Evolutionary conservation across 2,888 invertebrate genomes (phyloP).

Genomic region (Kuschelorhynchus macadamiae): DNA sequence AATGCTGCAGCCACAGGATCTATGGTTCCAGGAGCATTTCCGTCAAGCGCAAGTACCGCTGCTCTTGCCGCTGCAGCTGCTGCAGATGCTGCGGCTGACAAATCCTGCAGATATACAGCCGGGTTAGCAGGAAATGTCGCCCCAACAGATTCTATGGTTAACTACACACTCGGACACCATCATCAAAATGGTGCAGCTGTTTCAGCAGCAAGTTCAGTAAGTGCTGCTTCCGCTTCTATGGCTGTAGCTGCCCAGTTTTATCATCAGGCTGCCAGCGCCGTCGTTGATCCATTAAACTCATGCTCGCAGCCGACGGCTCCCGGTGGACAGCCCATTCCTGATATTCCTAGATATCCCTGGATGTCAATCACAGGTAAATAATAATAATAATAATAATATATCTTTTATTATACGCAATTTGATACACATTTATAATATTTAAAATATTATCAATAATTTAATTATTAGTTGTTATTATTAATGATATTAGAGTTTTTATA

Average conservation of each 20-base stretch:
- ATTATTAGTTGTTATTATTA: no score
- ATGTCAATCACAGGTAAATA: constrained; percentile 93
- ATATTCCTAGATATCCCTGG: constrained; percentile 95
- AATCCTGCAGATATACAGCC: constrained; percentile 86
- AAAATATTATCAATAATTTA: no score
- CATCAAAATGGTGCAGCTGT: constrained; percentile 77
- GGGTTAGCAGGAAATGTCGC: constrained; percentile 74
- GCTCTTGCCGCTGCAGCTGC: constrained; percentile 77
- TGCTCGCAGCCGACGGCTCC: constrained; percentile 79
- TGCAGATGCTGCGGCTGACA: constrained; percentile 79
- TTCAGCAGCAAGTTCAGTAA: constrained; percentile 78
- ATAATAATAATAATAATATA: no score
- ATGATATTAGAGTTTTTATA: no score
- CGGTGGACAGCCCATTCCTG: constrained; percentile 89
- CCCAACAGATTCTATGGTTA: constrained; percentile 84
- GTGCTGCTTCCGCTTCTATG: constrained; percentile 80
- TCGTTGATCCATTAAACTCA: constrained; percentile 85
- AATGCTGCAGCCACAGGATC: constrained; percentile 79
- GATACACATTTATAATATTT: no score
- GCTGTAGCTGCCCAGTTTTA: constrained; percentile 85
- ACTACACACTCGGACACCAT: constrained; percentile 84
- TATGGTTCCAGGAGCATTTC: constrained; percentile 75
- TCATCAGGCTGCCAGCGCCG: constrained; percentile 86
- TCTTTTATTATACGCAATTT: no score
- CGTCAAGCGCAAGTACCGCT: constrained; percentile 71